These are phyloP conservation scores for Tenthredo mesomela DNA, from an alignment of 2,888 invertebrate species.

Conservation along the genomic window DNA sequence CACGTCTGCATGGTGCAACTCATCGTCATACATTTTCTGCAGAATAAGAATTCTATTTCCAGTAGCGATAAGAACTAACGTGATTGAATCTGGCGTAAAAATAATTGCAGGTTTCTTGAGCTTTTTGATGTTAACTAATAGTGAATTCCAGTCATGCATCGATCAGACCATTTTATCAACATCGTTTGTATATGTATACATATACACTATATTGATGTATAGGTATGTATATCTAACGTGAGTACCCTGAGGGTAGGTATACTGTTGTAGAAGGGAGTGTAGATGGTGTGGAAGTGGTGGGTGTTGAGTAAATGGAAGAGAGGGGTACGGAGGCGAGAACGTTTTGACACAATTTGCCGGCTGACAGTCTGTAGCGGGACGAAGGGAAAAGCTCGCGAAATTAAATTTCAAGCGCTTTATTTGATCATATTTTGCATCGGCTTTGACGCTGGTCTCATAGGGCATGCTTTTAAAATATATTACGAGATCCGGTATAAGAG, in stretches of 20 bases:
- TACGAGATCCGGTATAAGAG: constrained; percentile 57
- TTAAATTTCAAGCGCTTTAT: constrained; percentile 75
- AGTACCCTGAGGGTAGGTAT: constrained; percentile 44
- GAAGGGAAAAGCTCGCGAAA: constrained; percentile 73
- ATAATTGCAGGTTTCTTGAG: not conserved
- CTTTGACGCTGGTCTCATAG: constrained; percentile 75
- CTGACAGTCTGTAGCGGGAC: constrained; percentile 56
- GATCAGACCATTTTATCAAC: constrained; percentile 39
- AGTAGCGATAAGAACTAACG: not conserved
- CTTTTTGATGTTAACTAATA: not conserved
- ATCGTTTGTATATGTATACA: not conserved
- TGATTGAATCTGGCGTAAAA: not conserved
- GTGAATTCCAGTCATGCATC: constrained; percentile 10
- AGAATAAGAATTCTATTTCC: not conserved
- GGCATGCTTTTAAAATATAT: constrained; percentile 77
- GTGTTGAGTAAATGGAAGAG: constrained; percentile 34
- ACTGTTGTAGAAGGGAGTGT: constrained; percentile 1
- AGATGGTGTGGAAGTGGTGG: constrained; percentile 23
- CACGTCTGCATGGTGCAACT: not conserved
- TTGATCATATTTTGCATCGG: constrained; percentile 77
- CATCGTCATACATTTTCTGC: not conserved
- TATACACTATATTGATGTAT: not conserved
- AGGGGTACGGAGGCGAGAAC: constrained; percentile 56
- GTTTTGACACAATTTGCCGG: constrained; percentile 61
- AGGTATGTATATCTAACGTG: not conserved